phyloP scores from a whole-genome alignment of 2,888 invertebrate species.

The Habroteleia sp. region DNA sequence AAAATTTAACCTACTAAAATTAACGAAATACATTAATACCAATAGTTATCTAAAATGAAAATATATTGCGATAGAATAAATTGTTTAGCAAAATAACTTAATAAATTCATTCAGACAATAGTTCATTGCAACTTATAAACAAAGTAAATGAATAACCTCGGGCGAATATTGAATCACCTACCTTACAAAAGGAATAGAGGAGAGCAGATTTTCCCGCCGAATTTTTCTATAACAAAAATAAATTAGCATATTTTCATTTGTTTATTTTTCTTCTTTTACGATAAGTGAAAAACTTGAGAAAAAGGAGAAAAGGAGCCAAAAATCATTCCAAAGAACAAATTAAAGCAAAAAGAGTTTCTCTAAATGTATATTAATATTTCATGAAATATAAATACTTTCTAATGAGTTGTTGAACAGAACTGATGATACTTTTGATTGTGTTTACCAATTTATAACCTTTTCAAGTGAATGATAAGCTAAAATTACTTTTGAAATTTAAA shows the following conservation, averaged over 20 bases:
- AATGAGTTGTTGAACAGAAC: conserved; percentile 3
- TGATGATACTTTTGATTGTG: conserved; percentile 1
- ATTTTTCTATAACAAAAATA: conserved; percentile 32
- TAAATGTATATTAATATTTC: conserved; percentile 11
- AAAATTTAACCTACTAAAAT: no score
- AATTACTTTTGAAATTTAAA: conserved; percentile 2
- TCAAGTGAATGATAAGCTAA: conserved; percentile 1
- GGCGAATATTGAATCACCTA: conserved; percentile 47
- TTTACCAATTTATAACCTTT: conserved; percentile 19
- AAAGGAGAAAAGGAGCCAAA: no score
- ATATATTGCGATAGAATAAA: no score
- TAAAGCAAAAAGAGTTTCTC: background rate
- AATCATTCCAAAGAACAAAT: conserved; percentile 14
- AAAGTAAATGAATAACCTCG: conserved; percentile 32
- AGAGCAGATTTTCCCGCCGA: conserved; percentile 38
- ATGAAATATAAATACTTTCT: conserved; percentile 19
- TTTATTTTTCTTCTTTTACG: conserved; percentile 1
- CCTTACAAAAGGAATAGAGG: conserved; percentile 37
- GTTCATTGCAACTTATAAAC: background rate
- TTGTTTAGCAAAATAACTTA: no score
- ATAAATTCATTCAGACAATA: no score
- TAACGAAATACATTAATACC: no score
- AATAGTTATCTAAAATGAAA: no score
- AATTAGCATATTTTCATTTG: conserved; percentile 12
- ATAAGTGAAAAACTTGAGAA: no score